Conservation (phyloP, 23 tunicate genomes). For the Oikopleura albicans region DNA sequence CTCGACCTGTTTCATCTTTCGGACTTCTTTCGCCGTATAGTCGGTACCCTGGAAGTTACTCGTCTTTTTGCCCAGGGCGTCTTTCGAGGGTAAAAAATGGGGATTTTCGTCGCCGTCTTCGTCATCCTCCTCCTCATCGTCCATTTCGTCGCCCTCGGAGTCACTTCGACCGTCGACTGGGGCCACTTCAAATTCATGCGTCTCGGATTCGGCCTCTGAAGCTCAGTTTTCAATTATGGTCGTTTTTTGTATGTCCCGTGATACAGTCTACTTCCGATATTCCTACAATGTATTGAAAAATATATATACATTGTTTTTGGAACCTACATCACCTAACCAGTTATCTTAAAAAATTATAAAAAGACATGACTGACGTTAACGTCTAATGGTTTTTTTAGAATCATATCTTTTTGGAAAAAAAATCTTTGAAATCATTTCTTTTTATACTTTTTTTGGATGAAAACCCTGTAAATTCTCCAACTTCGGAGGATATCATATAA, state of each 20-base stretch:
- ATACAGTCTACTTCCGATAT: no score
- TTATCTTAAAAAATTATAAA: background rate
- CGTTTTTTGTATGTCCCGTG: no score
- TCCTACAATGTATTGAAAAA: no score
- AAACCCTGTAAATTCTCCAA: no score
- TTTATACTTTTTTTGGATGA: no score
- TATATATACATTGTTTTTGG: no score
- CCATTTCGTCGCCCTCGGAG: background rate
- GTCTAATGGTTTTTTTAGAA: no score
- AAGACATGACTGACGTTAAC: background rate
- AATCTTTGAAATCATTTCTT: no score
- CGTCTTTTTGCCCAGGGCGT: background rate
- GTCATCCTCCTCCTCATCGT: background rate
- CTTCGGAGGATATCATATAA: no score
- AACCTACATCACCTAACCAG: no score
- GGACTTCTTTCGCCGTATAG: background rate
- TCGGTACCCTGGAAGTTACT: background rate
- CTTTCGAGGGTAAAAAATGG: background rate
- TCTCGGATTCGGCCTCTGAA: background rate
- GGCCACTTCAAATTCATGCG: background rate
- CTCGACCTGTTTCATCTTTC: background rate
- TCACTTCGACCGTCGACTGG: background rate
- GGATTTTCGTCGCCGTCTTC: background rate
- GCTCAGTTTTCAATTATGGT: no score
- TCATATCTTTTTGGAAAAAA: no score